These are phyloP conservation scores for Psix sp. DNA, from an alignment of 1,140 invertebrate genomes.

Conservation along the genomic window DNA sequence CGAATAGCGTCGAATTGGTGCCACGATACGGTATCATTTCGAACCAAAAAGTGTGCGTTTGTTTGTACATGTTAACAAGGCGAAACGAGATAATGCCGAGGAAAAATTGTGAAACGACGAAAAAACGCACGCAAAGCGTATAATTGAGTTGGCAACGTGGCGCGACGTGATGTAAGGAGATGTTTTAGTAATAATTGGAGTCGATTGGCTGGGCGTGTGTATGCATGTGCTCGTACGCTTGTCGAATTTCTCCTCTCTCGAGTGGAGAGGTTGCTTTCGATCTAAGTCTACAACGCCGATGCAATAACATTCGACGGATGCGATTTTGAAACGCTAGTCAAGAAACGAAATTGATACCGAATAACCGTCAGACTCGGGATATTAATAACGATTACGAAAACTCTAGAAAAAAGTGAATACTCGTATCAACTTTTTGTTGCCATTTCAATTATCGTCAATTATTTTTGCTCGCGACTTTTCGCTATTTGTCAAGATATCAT, in stretches of 20 bases:
- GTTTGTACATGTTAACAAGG: constrained; percentile 7
- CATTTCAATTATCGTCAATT: not conserved
- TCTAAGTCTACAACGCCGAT: constrained; percentile 6
- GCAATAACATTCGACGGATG: constrained; percentile 13
- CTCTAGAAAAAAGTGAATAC: constrained; percentile 2
- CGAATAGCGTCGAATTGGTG: too few species aligned
- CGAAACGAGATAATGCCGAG: constrained; percentile 21
- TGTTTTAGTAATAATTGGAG: constrained; percentile 21
- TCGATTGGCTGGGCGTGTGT: constrained; percentile 2
- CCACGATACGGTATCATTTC: constrained; percentile 19
- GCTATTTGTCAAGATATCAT: too few species aligned
- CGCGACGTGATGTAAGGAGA: constrained; percentile 40
- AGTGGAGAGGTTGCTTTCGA: constrained; percentile 29
- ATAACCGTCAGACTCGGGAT: not conserved
- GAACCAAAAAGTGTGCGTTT: constrained; percentile 14
- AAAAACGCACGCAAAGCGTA: constrained; percentile 25
- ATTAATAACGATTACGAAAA: constrained; percentile 35
- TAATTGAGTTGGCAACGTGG: constrained; percentile 46
- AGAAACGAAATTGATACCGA: constrained; percentile 33
- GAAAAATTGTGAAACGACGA: constrained; percentile 43
- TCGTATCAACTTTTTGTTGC: too few species aligned
- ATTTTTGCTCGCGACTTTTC: not conserved
- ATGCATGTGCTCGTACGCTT: not conserved
- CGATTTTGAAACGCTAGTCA: constrained; percentile 25
- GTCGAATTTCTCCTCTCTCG: constrained; percentile 27